A percentile compares a stretch with the other conserved stretches of the same genome.
phyloP scores from a whole-genome alignment of 2,113 vertebrate species.

The Oostethus manadensis region DNA sequence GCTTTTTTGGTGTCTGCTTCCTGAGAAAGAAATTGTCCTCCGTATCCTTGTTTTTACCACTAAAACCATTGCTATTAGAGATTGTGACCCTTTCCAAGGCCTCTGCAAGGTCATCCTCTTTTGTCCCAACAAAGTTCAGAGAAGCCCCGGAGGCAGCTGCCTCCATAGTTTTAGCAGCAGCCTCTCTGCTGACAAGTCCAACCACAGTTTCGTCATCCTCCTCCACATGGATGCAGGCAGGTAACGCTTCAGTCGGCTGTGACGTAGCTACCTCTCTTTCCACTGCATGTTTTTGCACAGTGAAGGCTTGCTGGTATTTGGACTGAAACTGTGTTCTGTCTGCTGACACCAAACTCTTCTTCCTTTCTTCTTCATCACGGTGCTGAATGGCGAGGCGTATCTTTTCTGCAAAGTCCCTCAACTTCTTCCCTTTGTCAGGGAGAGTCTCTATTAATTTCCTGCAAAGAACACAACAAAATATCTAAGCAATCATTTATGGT shows the following conservation, averaged over 20 bases:
- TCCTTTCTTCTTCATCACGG: conserved; percentile 68
- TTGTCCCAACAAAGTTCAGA: conserved; percentile 32
- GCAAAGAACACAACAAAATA: conserved; percentile 31
- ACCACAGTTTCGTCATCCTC: conserved; percentile 25
- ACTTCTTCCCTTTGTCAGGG: conserved; percentile 89
- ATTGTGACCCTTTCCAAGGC: conserved; percentile 73
- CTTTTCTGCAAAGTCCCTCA: conserved; percentile 75
- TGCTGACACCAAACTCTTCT: conserved; percentile 58
- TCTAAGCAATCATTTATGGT: background rate
- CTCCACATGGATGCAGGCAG: conserved; percentile 25
- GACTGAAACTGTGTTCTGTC: conserved; percentile 74
- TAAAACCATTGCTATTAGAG: conserved; percentile 34
- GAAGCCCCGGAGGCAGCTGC: conserved; percentile 18
- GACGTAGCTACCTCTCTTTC: conserved; percentile 10
- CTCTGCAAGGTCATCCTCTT: conserved; percentile 63
- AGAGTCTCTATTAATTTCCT: conserved; percentile 84
- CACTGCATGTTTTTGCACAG: conserved; percentile 19
- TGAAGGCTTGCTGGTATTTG: conserved; percentile 67
- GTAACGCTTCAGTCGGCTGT: conserved; percentile 4
- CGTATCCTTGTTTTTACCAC: conserved; percentile 15
- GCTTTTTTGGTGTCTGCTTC: conserved; percentile 58
- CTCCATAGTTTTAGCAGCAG: conserved; percentile 41
- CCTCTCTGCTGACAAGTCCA: background rate
- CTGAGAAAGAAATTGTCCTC: conserved; percentile 47
- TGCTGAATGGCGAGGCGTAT: conserved; percentile 72